Evolutionary conservation across 2,113 vertebrate species (phyloP).

Genomic region (Mustela lutreola): DNA sequence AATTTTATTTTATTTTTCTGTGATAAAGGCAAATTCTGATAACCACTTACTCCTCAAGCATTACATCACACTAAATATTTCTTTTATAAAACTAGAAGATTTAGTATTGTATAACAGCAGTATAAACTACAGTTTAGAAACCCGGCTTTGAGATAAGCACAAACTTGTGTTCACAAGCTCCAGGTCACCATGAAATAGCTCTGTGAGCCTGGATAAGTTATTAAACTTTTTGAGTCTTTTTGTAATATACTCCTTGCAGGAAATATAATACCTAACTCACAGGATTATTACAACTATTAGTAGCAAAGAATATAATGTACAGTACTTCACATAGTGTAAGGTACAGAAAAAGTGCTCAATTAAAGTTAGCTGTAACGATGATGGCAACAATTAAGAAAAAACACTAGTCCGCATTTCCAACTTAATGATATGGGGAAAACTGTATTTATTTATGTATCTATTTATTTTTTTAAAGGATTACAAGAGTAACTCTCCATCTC

Average conservation of each 20-base stretch:
- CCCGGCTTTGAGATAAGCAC: neutral
- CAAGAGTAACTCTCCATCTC: neutral
- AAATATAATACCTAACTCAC: neutral
- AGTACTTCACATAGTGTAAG: neutral
- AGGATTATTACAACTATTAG: neutral
- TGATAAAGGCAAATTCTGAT: neutral
- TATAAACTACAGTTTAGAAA: neutral
- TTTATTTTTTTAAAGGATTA: neutral
- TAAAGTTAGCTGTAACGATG: neutral
- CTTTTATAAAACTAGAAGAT: neutral
- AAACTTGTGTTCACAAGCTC: neutral
- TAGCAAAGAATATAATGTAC: neutral
- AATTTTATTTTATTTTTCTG: neutral
- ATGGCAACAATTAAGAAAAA: neutral
- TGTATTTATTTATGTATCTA: neutral
- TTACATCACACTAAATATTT: neutral
- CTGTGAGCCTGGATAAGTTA: neutral
- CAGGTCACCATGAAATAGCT: neutral
- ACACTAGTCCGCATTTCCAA: neutral
- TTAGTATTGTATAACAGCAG: neutral
- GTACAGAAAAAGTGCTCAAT: neutral
- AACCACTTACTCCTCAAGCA: neutral
- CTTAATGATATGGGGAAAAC: neutral
- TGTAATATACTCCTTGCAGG: neutral
- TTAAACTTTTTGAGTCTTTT: neutral